A percentile compares a stretch with the other conserved stretches of the same genome.
Evolutionary conservation across 2,888 invertebrate species (phyloP).

Genomic region (Melolontha melolontha): DNA sequence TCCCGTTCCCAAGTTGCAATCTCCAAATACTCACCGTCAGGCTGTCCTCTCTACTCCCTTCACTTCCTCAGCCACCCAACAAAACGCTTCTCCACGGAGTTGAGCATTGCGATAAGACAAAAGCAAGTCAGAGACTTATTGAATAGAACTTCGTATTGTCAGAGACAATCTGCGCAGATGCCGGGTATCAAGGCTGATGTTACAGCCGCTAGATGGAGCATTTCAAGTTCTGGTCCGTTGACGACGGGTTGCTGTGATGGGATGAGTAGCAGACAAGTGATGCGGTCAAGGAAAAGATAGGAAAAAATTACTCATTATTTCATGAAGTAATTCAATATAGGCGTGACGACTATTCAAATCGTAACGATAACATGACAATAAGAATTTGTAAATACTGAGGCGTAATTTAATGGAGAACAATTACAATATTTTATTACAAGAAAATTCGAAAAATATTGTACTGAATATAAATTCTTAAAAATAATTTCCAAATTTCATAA

Average conservation of each 20-base stretch:
- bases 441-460: too few species aligned
- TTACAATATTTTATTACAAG: too few species aligned
- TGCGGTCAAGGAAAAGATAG: conserved; percentile 25
- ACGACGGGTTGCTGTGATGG: neutral
- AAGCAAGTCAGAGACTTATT: conserved; percentile 58
- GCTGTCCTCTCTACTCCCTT: conserved; percentile 43
- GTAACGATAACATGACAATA: too few species aligned
- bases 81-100: conserved; percentile 49
- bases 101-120: conserved; percentile 52
- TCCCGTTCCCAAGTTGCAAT: conserved; percentile 13
- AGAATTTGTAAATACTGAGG: too few species aligned
- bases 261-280: neutral
- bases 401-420: too few species aligned
- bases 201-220: conserved; percentile 23
- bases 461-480: too few species aligned
- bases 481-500: too few species aligned
- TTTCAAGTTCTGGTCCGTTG: neutral
- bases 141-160: conserved; percentile 56
- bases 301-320: conserved; percentile 1
- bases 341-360: neutral
- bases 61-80: neutral
- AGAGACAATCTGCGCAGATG: conserved; percentile 43
- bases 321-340: conserved; percentile 10
- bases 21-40: conserved; percentile 43
- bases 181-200: conserved; percentile 26